Percentiles rank a stretch among this genome's conserved stretches.
Evolutionary conservation across 2,888 invertebrate species (phyloP).

Genomic region (Andrena fulva): DNA sequence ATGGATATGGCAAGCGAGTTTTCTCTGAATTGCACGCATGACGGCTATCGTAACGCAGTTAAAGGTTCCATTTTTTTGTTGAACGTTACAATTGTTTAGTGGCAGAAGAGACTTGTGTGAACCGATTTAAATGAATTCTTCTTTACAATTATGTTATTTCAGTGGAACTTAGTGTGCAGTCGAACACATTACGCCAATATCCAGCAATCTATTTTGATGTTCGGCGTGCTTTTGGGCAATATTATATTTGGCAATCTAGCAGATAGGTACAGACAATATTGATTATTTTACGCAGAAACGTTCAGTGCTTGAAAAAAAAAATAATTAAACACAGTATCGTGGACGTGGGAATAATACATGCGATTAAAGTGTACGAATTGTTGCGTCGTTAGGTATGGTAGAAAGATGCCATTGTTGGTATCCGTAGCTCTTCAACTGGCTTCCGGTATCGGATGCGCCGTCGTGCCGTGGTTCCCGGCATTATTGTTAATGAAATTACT

Average conservation of each 20-base stretch:
- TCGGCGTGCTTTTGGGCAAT: conserved; percentile 91
- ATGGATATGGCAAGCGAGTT: conserved; percentile 26
- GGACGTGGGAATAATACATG: neutral
- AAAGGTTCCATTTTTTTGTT: too few relatives aligned
- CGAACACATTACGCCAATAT: conserved; percentile 89
- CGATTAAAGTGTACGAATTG: neutral
- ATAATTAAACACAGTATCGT: neutral
- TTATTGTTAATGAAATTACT: conserved; percentile 90
- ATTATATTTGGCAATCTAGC: conserved; percentile 91
- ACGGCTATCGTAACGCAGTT: neutral
- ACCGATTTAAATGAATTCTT: conserved; percentile 32
- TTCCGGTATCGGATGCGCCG: conserved; percentile 90
- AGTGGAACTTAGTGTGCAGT: conserved; percentile 92
- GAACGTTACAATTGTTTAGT: neutral
- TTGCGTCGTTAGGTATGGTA: conserved; percentile 87
- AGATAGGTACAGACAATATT: conserved; percentile 88
- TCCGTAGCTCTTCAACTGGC: conserved; percentile 91
- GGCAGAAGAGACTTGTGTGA: neutral
- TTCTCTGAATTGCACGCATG: neutral
- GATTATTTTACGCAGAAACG: neutral
- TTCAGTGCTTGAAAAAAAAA: neutral
- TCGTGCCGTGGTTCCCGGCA: conserved; percentile 88
- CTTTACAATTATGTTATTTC: conserved; percentile 66
- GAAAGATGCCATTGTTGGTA: conserved; percentile 90
- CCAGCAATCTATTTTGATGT: conserved; percentile 92